Conservation (phyloP, 2,797 vertebrate species). For the Pipistrellus nathusii region DNA sequence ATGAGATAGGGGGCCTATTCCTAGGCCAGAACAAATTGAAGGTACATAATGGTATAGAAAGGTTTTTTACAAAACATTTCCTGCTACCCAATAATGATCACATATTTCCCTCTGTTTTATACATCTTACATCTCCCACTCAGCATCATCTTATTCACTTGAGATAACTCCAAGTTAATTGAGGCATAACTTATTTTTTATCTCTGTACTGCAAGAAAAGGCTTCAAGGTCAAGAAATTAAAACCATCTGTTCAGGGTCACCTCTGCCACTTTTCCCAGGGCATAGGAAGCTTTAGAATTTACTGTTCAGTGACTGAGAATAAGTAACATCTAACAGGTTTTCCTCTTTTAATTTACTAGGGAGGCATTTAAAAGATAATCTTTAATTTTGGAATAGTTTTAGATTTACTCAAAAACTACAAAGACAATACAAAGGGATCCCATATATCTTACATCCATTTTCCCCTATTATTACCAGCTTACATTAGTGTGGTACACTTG, state of each 20-base stretch:
- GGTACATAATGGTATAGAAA: not conserved
- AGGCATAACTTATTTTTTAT: not conserved
- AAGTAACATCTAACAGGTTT: not conserved
- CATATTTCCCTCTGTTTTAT: not conserved
- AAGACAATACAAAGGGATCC: not conserved
- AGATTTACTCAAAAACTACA: slow-evolving; percentile 36
- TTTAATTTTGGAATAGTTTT: not conserved
- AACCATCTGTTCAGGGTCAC: not conserved
- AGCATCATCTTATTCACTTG: not conserved
- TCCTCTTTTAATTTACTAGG: not conserved
- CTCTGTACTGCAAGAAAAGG: not conserved
- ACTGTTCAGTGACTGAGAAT: not conserved
- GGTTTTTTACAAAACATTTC: not conserved
- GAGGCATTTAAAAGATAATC: not conserved
- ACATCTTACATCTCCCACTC: not conserved
- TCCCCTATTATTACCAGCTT: not conserved
- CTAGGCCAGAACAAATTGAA: not conserved
- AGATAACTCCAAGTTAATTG: not conserved
- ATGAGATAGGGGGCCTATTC: not conserved
- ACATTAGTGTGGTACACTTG: slow-evolving; percentile 15
- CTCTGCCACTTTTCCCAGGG: not conserved
- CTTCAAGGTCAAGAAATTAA: slow-evolving; percentile 42
- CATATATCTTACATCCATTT: not conserved
- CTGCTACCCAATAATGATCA: not conserved
- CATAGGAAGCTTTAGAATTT: not conserved